Percentiles rank a stretch among this genome's conserved stretches.
phyloP scores from a whole-genome alignment of 2,113 vertebrate species.

The Puntigrus tetrazona region DNA sequence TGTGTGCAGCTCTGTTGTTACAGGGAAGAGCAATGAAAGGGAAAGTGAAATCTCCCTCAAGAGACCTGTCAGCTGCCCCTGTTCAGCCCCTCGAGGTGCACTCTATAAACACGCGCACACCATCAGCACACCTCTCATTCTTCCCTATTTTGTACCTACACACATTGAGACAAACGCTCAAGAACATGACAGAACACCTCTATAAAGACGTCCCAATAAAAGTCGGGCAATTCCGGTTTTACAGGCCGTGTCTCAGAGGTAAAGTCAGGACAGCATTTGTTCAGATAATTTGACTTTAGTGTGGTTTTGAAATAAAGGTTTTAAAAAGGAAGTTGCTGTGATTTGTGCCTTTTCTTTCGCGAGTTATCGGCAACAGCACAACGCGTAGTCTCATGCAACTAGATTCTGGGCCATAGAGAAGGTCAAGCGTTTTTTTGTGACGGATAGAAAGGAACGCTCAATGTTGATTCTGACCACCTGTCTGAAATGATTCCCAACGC shows the following conservation, averaged over 20 bases:
- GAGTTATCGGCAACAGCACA: background rate
- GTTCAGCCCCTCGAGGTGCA: conserved; percentile 36
- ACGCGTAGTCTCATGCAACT: background rate
- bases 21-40: conserved; percentile 34
- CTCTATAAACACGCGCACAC: background rate
- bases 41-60: conserved; percentile 23
- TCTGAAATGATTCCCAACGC: background rate
- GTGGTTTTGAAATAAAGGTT: background rate
- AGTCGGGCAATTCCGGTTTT: background rate
- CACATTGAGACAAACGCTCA: conserved; percentile 24
- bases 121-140: conserved; percentile 30
- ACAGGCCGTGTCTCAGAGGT: background rate
- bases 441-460: background rate
- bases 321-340: background rate
- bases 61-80: conserved; percentile 41
- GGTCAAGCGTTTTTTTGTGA: background rate
- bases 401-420: background rate
- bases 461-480: background rate
- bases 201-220: conserved; percentile 10
- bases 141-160: background rate
- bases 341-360: background rate
- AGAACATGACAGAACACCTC: background rate
- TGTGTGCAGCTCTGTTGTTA: background rate
- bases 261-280: background rate
- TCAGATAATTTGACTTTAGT: background rate